Conservation (phyloP, 2,797 vertebrate genomes). For the Neosalanx taihuensis region DNA sequence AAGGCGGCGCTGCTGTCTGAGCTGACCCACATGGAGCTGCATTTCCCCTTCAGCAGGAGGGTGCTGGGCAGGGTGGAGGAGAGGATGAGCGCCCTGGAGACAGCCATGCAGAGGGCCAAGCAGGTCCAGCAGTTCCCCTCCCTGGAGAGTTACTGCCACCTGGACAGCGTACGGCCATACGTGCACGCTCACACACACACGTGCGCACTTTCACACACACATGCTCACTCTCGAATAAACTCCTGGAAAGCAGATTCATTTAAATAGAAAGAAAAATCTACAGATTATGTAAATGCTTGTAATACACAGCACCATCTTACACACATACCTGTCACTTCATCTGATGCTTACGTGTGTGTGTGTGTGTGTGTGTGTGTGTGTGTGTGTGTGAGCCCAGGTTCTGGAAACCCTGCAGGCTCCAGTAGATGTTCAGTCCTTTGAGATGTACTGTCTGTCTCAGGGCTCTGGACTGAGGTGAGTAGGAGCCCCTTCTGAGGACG, state of each 20-base stretch:
- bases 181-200: background rate
- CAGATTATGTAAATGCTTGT: no score
- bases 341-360: slow-evolving; percentile 3
- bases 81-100: slow-evolving; percentile 47
- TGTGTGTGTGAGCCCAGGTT: slow-evolving; percentile 45
- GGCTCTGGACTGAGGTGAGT: slow-evolving; percentile 62
- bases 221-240: background rate
- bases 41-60: slow-evolving; percentile 34
- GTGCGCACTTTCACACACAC: background rate
- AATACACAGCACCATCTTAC: no score
- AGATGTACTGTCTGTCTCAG: slow-evolving; percentile 43
- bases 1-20: slow-evolving; percentile 49
- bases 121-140: slow-evolving; percentile 58
- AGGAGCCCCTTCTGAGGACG: background rate
- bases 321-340: background rate
- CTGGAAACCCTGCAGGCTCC: slow-evolving; percentile 62
- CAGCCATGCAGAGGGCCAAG: slow-evolving; percentile 65
- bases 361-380: background rate
- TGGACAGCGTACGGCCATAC: slow-evolving; percentile 53
- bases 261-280: no score
- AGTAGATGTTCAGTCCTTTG: slow-evolving; percentile 50
- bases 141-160: slow-evolving; percentile 60
- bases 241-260: no score
- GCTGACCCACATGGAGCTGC: slow-evolving; percentile 47
- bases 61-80: slow-evolving; percentile 49